A percentile compares a stretch with the other conserved stretches of the same genome.
Evolutionary conservation across 2,797 vertebrate genomes (phyloP).

Genomic region (Podargus strigoides): DNA sequence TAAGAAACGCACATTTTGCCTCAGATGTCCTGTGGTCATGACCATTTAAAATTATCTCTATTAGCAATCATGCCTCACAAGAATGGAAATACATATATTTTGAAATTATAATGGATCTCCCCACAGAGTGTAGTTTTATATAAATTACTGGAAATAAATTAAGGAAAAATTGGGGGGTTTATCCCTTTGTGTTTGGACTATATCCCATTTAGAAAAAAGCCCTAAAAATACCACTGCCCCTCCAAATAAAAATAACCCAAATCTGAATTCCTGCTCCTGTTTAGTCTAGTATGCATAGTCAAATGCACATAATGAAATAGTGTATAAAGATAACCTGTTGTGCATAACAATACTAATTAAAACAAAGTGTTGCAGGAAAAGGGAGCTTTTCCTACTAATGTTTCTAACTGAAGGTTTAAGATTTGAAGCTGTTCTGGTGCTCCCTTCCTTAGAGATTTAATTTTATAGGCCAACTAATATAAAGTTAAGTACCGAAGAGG

Average conservation of each 20-base stretch:
- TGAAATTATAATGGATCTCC: background rate
- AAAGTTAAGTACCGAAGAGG: background rate
- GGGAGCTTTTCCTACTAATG: background rate
- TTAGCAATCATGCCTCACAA: conserved; percentile 57
- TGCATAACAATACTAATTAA: background rate
- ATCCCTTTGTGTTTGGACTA: background rate
- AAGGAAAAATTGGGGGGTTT: background rate
- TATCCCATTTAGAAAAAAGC: background rate
- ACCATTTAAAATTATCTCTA: conserved; percentile 20
- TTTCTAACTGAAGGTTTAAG: background rate
- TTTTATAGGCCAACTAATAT: background rate
- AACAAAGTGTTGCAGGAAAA: background rate
- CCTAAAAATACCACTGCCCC: background rate
- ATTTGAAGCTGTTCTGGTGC: conserved; percentile 8
- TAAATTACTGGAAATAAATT: background rate
- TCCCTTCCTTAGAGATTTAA: background rate
- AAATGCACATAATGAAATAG: background rate
- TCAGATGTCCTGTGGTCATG: conserved; percentile 4
- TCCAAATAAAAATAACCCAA: background rate
- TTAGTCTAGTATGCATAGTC: background rate
- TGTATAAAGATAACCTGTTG: background rate
- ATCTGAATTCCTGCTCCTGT: background rate
- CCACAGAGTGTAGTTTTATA: background rate
- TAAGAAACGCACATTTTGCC: conserved; percentile 19
- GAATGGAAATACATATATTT: conserved; percentile 18